Conservation (phyloP, 2,888 invertebrate species). For the Thysanoteuthis rhombus region DNA sequence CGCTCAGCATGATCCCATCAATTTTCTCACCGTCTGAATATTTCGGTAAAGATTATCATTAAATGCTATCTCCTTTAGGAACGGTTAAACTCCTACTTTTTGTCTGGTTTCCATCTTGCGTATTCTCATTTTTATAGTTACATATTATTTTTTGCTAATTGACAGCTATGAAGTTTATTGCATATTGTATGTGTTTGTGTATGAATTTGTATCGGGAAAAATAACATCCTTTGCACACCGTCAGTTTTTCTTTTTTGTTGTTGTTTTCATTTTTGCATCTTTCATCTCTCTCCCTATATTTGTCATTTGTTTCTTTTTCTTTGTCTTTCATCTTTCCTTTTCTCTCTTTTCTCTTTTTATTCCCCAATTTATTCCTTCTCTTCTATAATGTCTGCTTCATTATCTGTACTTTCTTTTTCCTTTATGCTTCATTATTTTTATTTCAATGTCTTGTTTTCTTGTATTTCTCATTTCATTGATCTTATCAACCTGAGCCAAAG, state of each 20-base stretch:
- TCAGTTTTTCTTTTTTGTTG: not conserved
- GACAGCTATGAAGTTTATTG: not conserved
- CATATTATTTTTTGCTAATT: not conserved
- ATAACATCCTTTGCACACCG: too few relatives aligned
- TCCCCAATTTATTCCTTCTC: not conserved
- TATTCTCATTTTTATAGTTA: not conserved
- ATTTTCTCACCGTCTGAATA: not conserved
- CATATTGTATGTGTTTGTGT: too few relatives aligned
- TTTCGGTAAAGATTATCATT: not conserved
- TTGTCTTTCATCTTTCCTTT: not conserved
- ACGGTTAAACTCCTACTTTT: not conserved
- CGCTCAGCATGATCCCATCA: not conserved
- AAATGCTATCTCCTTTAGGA: not conserved
- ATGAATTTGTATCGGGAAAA: too few relatives aligned
- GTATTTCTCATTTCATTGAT: too few relatives aligned
- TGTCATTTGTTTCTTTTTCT: not conserved
- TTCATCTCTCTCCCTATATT: not conserved
- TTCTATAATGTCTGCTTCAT: too few relatives aligned
- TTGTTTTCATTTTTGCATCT: not conserved
- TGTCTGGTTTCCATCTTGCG: not conserved
- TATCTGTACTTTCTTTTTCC: too few relatives aligned
- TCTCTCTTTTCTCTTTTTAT: not conserved
- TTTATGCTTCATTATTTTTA: too few relatives aligned
- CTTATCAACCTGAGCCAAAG: too few relatives aligned
- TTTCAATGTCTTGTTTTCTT: too few relatives aligned